These are phyloP conservation scores for Phenganax subtilis DNA, from an alignment of 92 coral and sea anemone genomes.

Conservation along the genomic window DNA sequence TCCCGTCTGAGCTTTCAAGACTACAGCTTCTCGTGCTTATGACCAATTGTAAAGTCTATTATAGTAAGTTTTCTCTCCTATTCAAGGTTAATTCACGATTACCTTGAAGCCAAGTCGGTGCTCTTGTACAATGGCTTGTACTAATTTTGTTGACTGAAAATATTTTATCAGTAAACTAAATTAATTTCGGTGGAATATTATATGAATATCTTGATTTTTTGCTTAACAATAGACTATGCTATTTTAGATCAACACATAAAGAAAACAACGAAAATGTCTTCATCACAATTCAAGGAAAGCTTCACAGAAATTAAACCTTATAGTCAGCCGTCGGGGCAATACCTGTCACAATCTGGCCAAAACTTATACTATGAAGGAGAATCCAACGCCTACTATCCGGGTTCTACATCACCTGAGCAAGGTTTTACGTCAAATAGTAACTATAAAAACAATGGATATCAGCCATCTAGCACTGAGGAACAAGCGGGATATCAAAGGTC, in stretches of 20 bases:
- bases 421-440: background rate
- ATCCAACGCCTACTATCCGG: background rate
- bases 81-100: background rate
- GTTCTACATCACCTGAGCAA: background rate
- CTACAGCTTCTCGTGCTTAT: constrained; percentile 85
- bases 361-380: background rate
- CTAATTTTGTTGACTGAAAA: background rate
- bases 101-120: background rate
- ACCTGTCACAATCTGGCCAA: background rate
- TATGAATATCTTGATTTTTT: background rate
- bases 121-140: background rate
- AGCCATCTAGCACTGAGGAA: background rate
- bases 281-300: background rate
- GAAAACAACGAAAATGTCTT: background rate
- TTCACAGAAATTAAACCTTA: constrained; percentile 9
- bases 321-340: background rate
- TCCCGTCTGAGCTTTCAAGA: constrained; percentile 93
- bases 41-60: constrained; percentile 89
- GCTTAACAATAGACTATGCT: too few species aligned
- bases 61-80: constrained; percentile 55
- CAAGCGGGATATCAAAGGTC: constrained; percentile 27
- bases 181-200: background rate
- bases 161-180: background rate
- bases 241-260: background rate
- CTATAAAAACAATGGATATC: constrained; percentile 25